Evolutionary conservation across 2,888 invertebrate genomes (phyloP), one percentile per base, ranked within the genome.

Genomic region (Nomada hirtipes): DNA sequence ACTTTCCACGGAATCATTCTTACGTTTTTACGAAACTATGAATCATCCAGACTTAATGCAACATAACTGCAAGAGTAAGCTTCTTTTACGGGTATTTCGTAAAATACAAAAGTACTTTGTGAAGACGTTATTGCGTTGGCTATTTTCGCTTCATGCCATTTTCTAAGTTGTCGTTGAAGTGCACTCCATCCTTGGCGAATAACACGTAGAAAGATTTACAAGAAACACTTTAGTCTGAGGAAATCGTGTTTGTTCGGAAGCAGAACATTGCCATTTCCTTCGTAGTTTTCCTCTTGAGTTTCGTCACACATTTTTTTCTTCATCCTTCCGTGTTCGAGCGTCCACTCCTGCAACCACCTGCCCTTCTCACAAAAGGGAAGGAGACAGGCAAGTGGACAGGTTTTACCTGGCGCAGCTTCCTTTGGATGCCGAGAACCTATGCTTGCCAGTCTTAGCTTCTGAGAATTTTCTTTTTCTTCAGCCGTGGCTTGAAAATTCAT

Each of bases 341-440:
- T 52, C 61, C 73, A 60, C 52, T 76, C 71, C 77, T 84, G 20
- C 47, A 74, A 75, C 76, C 83, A 87, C 86, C 86, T 87, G 87
- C 69, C 79, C 75, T 75, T 47, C 73, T 85, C 75, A 60, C 64
- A 83, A 85, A 71, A 86, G 76, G 74, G 74, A 81, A 76, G 76
- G 67, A 85, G 69, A 73, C 71, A 77, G 79, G 73, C 69, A 36
- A 79, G 75, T 76, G 76, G 83, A 85, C 86, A 83, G 81, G 86
- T 85, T 86, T 76, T 79, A 83, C 69, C 76, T 73, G 81, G 67
- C 71, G 29, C 20, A 65, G 76, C 76, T 67, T 68, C 75, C 52
- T 73, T 50, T 44, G 55, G 70, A 65, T 36, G 50, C 59, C 64
- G 70, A 68, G 59, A 70, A 55, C 36, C 44, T 61, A 52, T 74